Base-by-base conservation (phyloP, 2,113 vertebrate species). In the Phoxinus phoxinus region DNA sequence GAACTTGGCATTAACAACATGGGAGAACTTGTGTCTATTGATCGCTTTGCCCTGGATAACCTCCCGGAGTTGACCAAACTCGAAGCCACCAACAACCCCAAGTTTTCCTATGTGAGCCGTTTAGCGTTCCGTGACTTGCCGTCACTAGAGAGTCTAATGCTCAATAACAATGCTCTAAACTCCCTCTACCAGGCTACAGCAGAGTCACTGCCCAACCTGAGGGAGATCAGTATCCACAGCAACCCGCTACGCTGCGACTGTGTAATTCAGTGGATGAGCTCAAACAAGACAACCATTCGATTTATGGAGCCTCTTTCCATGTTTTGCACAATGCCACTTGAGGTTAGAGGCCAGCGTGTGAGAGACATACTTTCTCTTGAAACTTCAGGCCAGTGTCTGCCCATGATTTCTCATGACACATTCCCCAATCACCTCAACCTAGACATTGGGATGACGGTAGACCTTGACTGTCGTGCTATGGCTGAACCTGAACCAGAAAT, bases 281-380 rank as follows among this genome's bases (percentile, higher is more conserved):
- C 97, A 73, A 99, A 99, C 94, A 96, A 95, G 88, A 99, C 97
- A 35, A 96, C 92, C 10, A 96, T 99, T 87, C 97, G 98, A 81
- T 99, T 99, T 91, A 98, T 99, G 98, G 97, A 99, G 86, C 98
- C 98, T 0, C 91, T 98, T 0, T 96, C 97, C 75, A 99, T 99
- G 97, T 96, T 96, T 85, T 99, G 98, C 5, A 96, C 96, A 2
- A 96, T 94, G 96, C 98, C 98, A 0, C 92, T 96, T 0, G 97
- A 99, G 35, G 94, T 95, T 86, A 92, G 95, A 82, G 97, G 97
- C 0, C 95, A 96, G 89, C 96, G 95, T 83, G 96, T 99, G 37
- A 96, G 96, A 86, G 98, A 98, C 6, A 96, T 96, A 2, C 88
- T 97, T 25, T 92, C 94, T 69, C 97, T 94, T 86, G 96, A 96